Base-by-base conservation (phyloP, 2,113 vertebrate genomes). In the Halcyon senegalensis region DNA sequence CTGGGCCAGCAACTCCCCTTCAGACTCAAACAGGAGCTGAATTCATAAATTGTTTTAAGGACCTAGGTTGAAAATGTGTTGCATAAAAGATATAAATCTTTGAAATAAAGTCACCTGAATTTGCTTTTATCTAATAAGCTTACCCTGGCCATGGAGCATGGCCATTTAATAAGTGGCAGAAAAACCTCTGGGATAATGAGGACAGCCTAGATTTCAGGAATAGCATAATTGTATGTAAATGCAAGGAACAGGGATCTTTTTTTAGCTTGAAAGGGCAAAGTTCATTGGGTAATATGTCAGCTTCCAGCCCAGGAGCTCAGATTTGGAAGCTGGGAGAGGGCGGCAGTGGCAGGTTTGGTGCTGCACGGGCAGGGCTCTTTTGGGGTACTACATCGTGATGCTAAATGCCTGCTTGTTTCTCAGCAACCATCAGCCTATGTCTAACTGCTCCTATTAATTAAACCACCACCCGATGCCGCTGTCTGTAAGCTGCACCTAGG, bases 171-270 rank as follows among this genome's bases (percentile, higher is more conserved):
- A 83, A 73, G 68, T 60, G 18, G 28, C 41, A 77, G 44, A 58
- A 31, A 60, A 88, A 81, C 58, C 80, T 91, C 73, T 2, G 2
- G 56, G 51, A 93, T 80, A 97, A 94, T 2, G 58, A 79, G 84
- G 95, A n/a, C 89, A 92, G 80, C 92, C 95, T 91, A 79, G 84
- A 92, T 89, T 92, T 94, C 76, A 89, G 78, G 58, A 93, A 87
- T 79, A 93, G 86, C 76, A 31, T n/a, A 64, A 51, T 27, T 84
- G 39, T 58, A 84, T 86, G 73, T 21, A 89, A 96, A 94, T 39
- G 16, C 31, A 70, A 73, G 51, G 59, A 83, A 59, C 35, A 16
- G 48, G 21, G 25, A 55, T 15, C 3, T 80, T 33, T 72, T 96
- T 73, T 33, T 8, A 76, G 35, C 30, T 35, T 51, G 39, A 51